These are phyloP conservation scores for Leptodirus hochenwartii DNA, from an alignment of 2,888 invertebrate genomes.

Conservation along the genomic window DNA sequence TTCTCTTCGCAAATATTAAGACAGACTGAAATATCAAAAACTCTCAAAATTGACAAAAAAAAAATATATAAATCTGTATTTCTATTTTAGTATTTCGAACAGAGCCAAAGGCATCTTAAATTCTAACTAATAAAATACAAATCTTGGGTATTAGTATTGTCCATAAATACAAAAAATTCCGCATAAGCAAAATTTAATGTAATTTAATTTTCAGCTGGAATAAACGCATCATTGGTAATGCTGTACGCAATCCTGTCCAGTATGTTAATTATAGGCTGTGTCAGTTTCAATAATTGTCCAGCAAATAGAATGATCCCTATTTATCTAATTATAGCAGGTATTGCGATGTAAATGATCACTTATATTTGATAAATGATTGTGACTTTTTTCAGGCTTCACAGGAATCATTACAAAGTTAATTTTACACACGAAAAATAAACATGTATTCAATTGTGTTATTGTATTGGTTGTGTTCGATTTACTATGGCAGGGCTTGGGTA, in stretches of 20 bases:
- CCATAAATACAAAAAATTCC: too few species aligned
- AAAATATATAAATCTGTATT: too few species aligned
- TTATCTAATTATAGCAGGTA: conserved; percentile 22
- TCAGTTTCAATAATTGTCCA: conserved; percentile 22
- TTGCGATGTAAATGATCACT: too few species aligned
- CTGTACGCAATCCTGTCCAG: conserved; percentile 20
- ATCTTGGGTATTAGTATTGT: too few species aligned
- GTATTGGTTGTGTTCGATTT: conserved; percentile 12
- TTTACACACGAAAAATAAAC: conserved; percentile 12
- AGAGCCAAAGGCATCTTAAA: too few species aligned
- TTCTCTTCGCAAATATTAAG: too few species aligned
- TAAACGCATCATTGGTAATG: conserved; percentile 22
- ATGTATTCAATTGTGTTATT: conserved; percentile 13
- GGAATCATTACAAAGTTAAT: conserved; percentile 14
- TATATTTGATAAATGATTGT: conserved; percentile 4
- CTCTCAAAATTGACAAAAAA: too few species aligned
- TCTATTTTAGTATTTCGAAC: too few species aligned
- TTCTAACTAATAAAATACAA: too few species aligned
- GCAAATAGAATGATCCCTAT: conserved; percentile 22
- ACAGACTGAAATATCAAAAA: too few species aligned
- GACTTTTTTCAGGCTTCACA: conserved; percentile 12
- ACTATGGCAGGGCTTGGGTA: conserved; percentile 13
- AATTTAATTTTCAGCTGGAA: conserved; percentile 19
- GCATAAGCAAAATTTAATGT: too few species aligned
- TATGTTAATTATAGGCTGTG: conserved; percentile 22